Conservation (phyloP, 1,140 invertebrate genomes). For the Pseudomyrmex concolor region DNA sequence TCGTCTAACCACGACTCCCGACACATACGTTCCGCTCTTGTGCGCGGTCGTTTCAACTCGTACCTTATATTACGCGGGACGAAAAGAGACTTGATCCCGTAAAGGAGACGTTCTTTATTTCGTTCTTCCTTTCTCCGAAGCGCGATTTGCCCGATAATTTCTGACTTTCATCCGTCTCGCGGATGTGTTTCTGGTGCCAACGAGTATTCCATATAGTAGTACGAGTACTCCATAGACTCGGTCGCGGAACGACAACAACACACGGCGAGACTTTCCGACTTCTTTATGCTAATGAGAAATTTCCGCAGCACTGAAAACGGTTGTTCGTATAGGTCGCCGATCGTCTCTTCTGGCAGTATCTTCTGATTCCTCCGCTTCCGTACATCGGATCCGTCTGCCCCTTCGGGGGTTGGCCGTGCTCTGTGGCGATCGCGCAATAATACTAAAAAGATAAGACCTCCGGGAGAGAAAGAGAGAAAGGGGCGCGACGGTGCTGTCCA, state of each 20-base stretch:
- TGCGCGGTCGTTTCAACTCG: background rate
- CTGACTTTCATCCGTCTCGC: too few relatives aligned
- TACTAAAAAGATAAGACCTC: conserved; percentile 85
- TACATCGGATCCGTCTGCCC: conserved; percentile 12
- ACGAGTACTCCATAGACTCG: background rate
- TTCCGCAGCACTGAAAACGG: conserved; percentile 48
- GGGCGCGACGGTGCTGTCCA: conserved; percentile 67
- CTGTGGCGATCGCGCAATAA: conserved; percentile 83
- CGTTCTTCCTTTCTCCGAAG: too few relatives aligned
- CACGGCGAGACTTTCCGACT: conserved; percentile 12
- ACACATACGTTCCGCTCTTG: background rate
- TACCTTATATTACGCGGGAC: background rate
- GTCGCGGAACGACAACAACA: conserved; percentile 8
- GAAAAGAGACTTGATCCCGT: too few relatives aligned
- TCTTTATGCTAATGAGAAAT: conserved; percentile 69
- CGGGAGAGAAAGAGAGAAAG: conserved; percentile 58
- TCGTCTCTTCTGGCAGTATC: conserved; percentile 19
- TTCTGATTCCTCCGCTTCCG: background rate
- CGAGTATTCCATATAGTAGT: background rate
- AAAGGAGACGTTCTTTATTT: too few relatives aligned
- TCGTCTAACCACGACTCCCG: conserved; percentile 54
- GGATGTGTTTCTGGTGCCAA: background rate
- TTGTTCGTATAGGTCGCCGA: conserved; percentile 58
- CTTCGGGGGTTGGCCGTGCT: conserved; percentile 60
- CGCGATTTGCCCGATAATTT: too few relatives aligned